Evolutionary conservation across 2,888 invertebrate genomes (phyloP).

Genomic region (Drosophila kanekoi): DNA sequence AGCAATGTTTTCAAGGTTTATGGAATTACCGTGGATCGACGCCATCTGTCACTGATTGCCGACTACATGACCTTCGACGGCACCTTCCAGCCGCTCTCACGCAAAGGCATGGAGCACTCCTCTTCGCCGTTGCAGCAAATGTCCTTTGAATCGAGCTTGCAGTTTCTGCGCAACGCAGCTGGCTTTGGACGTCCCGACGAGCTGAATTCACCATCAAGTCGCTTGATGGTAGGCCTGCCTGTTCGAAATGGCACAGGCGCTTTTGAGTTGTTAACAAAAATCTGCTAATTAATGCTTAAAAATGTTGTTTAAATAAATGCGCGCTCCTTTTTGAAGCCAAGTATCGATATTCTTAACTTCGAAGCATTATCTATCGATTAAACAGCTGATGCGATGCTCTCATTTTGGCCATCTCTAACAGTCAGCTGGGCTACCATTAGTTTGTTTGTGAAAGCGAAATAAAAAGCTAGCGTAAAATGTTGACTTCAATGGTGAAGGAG

Average conservation of each 20-base stretch:
- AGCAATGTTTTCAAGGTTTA: conserved; percentile 98
- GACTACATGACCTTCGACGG: conserved; percentile 99
- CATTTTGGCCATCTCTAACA: conserved; percentile 19
- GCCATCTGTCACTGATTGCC: conserved; percentile 96
- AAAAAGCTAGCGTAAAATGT: conserved; percentile 86
- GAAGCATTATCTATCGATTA: conserved; percentile 26
- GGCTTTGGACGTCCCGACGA: conserved; percentile 88
- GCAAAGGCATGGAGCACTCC: conserved; percentile 95
- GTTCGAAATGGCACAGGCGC: conserved; percentile 93
- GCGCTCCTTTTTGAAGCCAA: conserved; percentile 1
- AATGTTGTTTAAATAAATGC: conserved; percentile 21
- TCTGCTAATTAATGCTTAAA: conserved; percentile 57
- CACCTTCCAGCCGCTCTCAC: conserved; percentile 93
- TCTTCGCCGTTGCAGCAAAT: conserved; percentile 98
- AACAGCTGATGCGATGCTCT: neutral
- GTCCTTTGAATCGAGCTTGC: conserved; percentile 97
- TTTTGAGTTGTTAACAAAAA: conserved; percentile 86
- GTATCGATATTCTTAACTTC: conserved; percentile 11
- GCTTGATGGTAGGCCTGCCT: conserved; percentile 94
- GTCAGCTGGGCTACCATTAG: conserved; percentile 17
- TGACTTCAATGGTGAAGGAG: conserved; percentile 94
- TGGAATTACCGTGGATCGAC: conserved; percentile 96
- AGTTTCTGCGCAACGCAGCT: conserved; percentile 92
- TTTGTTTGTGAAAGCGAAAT: conserved; percentile 87
- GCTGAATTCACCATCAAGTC: conserved; percentile 93